A percentile compares a stretch with the other conserved stretches of the same genome.
These are phyloP conservation scores for Chalcis sispes DNA, from an alignment of 2,888 invertebrate genomes.

Conservation along the genomic window DNA sequence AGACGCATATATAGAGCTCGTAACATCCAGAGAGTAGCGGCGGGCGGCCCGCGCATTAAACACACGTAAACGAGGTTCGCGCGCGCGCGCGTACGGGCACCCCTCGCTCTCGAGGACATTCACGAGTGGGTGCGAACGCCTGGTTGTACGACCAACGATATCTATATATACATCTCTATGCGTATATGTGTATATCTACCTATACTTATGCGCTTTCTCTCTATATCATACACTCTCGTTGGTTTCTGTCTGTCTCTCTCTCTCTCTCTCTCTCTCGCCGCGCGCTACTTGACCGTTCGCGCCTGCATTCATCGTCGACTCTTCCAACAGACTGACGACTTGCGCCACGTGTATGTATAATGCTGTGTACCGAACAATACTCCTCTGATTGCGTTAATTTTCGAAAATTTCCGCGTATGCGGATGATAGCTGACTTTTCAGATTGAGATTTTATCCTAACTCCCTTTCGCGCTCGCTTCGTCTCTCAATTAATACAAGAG, in stretches of 20 bases:
- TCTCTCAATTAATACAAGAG: no score
- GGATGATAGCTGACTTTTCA: no score
- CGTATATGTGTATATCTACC: neutral
- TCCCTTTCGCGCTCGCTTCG: neutral
- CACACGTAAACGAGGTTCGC: slow-evolving; percentile 9
- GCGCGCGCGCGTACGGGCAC: neutral
- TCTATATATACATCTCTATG: no score
- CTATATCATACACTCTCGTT: slow-evolving; percentile 34
- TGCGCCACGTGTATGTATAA: no score
- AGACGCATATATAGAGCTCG: no score
- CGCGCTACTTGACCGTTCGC: no score
- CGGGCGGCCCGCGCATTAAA: slow-evolving; percentile 14
- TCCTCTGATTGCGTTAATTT: slow-evolving; percentile 28
- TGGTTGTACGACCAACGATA: no score
- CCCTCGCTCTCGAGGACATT: no score
- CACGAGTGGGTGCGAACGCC: no score
- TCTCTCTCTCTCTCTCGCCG: no score
- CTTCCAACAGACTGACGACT: neutral
- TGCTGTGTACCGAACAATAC: slow-evolving; percentile 10
- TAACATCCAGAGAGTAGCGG: no score
- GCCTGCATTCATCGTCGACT: neutral
- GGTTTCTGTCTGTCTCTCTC: no score
- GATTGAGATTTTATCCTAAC: slow-evolving; percentile 14
- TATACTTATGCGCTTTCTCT: slow-evolving; percentile 18
- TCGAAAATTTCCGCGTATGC: neutral